These are phyloP conservation scores for Ellobium chinense DNA, from an alignment of 2,888 invertebrate species.

Conservation along the genomic window DNA sequence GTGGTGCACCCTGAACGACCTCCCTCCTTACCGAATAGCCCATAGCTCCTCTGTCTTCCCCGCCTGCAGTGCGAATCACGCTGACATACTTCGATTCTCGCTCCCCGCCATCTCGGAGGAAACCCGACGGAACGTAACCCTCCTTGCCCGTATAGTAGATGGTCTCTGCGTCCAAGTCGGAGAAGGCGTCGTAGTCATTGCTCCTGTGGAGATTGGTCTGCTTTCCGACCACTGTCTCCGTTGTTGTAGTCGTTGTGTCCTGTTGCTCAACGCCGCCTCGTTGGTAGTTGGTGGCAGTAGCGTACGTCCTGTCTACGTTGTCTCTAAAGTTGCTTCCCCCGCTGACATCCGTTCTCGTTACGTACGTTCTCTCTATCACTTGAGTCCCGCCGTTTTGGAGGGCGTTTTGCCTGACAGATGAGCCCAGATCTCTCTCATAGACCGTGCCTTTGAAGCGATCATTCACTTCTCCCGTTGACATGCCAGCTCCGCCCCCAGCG, in stretches of 20 bases:
- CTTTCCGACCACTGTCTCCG: background rate
- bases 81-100: background rate
- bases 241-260: too few relatives aligned
- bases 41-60: background rate
- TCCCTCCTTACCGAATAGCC: background rate
- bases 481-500: background rate
- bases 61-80: background rate
- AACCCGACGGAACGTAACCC: background rate
- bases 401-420: background rate
- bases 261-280: background rate
- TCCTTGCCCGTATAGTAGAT: conserved; percentile 31
- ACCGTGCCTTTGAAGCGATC: background rate
- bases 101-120: background rate
- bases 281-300: background rate
- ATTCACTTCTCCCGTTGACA: background rate
- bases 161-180: conserved; percentile 23
- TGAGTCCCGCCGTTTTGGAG: background rate
- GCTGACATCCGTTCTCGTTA: background rate
- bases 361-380: conserved; percentile 5
- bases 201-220: background rate
- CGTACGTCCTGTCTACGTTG: background rate
- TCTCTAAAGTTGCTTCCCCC: background rate
- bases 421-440: background rate
- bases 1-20: background rate
- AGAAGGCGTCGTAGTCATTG: conserved; percentile 5